Percentiles rank a stretch among this genome's conserved stretches.
Evolutionary conservation across 2,888 invertebrate genomes (phyloP).

Genomic region (Sepiola atlantica): DNA sequence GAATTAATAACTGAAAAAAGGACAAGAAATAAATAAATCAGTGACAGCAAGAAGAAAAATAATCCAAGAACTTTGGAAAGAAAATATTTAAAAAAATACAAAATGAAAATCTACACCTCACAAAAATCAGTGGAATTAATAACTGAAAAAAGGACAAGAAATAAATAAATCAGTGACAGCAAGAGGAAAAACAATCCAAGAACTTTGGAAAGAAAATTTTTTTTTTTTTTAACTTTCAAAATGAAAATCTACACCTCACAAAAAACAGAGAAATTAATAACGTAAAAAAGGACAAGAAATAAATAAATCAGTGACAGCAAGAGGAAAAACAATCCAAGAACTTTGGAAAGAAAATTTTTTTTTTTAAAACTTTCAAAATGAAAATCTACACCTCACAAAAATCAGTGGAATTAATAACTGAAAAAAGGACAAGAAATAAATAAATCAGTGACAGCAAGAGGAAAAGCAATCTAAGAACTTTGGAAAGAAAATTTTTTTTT

Average conservation of each 20-base stretch:
- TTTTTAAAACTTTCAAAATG: background rate
- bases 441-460: background rate
- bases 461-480: too few species aligned
- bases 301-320: background rate
- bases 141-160: constrained; percentile 59
- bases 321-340: background rate
- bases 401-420: constrained; percentile 81
- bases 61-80: background rate
- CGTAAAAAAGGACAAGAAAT: constrained; percentile 56
- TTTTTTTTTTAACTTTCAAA: too few species aligned
- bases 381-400: constrained; percentile 79
- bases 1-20: constrained; percentile 77
- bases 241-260: too few species aligned
- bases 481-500: too few species aligned
- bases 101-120: background rate
- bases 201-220: too few species aligned
- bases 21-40: constrained; percentile 39
- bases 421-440: constrained; percentile 52
- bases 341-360: background rate
- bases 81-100: background rate
- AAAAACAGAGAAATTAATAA: constrained; percentile 84
- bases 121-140: constrained; percentile 85
- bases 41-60: too few species aligned
- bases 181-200: too few species aligned
- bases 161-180: background rate